Evolutionary conservation across 2,797 vertebrate species (phyloP), one percentile per base, ranked within the genome.

Genomic region (Melanotaenia nigrans): DNA sequence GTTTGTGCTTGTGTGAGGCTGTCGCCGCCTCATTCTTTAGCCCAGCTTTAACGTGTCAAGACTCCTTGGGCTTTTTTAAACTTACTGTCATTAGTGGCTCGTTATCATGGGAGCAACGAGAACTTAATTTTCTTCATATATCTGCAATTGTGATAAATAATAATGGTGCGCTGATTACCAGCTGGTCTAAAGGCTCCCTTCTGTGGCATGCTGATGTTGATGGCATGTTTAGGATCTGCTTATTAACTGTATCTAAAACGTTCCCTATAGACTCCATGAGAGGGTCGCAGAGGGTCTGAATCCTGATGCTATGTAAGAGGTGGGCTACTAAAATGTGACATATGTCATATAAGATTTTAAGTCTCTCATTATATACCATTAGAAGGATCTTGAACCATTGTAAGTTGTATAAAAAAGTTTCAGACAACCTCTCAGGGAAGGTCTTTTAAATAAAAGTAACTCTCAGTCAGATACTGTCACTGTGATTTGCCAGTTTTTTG

Each of bases 71-170:
- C 71, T 80, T 76, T 60, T 81, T 81, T 72, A 79, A 86, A 71
- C 71, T 71, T 71, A 57, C 35, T 66, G 67, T 77, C 79, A 77
- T 82, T 83, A 84, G 83, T 45, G 67, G 62, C 79, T 82, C 73
- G 73, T 83, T 82, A 79, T 87, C 73, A 54, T 28, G 20, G 66
- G 70, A 74, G 65, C 76, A 68, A 73, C 67, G 61, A 78, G 58
- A 60, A 60, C 75, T 51, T 67, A 16, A 73, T 65, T 78, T 73
- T 75, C 82, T 84, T 70, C 20, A 56, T 68, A 69, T 63, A 71
- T 71, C 62, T 75, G 49, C 20, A 47, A 42, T 61, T 58, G 55
- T 35, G 71, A 69, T 81, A 71, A 68, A 75, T 78, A 79, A 73
- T 73, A 71, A 78, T 61, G 58, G n/a, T 22, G 18, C 33, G 16